Evolutionary conservation across 2,113 vertebrate species (phyloP).

Genomic region (Nipponia nippon): DNA sequence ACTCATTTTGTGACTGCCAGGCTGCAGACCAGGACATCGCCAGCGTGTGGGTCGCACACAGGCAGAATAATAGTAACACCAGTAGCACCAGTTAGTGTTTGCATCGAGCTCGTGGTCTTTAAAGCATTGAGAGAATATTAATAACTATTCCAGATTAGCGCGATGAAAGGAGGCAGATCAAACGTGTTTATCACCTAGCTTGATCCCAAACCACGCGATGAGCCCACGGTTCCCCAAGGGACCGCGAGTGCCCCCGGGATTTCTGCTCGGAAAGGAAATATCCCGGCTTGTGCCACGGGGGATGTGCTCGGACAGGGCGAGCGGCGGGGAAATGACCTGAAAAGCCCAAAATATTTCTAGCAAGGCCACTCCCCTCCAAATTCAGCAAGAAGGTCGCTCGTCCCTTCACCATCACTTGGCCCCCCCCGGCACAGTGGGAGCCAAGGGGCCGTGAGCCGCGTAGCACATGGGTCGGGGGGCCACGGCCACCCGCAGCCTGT

Average conservation of each 20-base stretch:
- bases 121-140: not conserved
- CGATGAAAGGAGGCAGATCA: not conserved
- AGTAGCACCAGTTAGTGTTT: not conserved
- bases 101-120: not conserved
- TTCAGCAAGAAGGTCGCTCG: rapidly evolving
- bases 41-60: not conserved
- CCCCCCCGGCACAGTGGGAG: not conserved
- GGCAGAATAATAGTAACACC: not conserved
- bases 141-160: not conserved
- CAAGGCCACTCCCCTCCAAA: not conserved
- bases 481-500: not conserved
- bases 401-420: rapidly evolving
- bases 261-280: not conserved
- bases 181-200: not conserved
- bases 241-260: not conserved
- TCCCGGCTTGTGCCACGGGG: not conserved
- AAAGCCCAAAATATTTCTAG: not conserved
- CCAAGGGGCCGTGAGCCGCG: not conserved
- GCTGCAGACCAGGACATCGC: not conserved
- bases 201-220: not conserved
- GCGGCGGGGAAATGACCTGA: not conserved
- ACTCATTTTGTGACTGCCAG: not conserved
- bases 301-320: not conserved
- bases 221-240: not conserved
- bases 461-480: not conserved